Base-by-base conservation (phyloP, 2,113 vertebrate species). In the Xenopus tropicalis region DNA sequence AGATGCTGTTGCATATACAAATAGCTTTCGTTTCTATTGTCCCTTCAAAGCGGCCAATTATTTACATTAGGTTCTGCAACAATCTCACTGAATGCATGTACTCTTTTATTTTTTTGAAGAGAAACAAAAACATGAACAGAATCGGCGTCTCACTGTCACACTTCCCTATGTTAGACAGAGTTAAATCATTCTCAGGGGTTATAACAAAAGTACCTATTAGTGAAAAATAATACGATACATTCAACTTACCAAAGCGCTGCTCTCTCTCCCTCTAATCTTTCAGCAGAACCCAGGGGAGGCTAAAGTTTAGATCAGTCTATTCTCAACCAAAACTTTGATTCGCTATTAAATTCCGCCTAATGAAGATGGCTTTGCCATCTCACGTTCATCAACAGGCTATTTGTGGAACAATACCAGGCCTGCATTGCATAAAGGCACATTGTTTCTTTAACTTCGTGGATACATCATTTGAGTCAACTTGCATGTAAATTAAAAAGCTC, bases 281-380 rank as follows among this genome's bases (percentile, higher is more conserved):
- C 95, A 98, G 93, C 95, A 64, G 86, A 92, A 86, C 96, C 93
- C 97, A 93, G 86, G 97, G 97, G 97, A 99, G 87, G 91, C 96
- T 97, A 88, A 97, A 87, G 90, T 91, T 96, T 93, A 98, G 94
- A 94, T 93, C 85, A 81, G 84, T 80, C 95, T 94, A 96, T 98
- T 99, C 96, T 97, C 90, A 88, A 81, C 80, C 83, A 85, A 78
- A 97, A 96, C 97, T 99, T 99, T 99, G 97, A 99, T 98, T 99
- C 88, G 80, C 95, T 95, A 99, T 99, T 99, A 93, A 96, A 96
- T 99, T 99, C 95, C 97, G 89, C 88, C 90, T 94, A 94, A 95
- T 95, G 93, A 89, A 89, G 93, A 93, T 87, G 94, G 90, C 88
- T 91, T 80, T 86, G 90, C 90, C 92, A 90, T 94, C 93, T 94